Evolutionary conservation across 2,113 vertebrate species (phyloP).

Genomic region (Piaya cayana): DNA sequence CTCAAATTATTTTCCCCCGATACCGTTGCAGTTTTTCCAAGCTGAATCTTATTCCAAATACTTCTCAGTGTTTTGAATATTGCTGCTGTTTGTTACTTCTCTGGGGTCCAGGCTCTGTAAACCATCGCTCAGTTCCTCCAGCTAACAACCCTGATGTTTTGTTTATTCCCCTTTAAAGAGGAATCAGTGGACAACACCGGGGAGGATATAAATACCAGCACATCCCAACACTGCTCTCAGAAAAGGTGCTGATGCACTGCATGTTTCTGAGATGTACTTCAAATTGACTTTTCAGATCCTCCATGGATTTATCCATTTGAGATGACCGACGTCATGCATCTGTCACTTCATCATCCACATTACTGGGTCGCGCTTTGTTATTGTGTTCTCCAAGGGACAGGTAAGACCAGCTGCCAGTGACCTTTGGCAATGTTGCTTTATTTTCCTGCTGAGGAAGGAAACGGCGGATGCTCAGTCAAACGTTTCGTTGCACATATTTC

Average conservation of each 20-base stretch:
- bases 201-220: conserved; percentile 24
- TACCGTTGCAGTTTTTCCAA: not conserved
- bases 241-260: not conserved
- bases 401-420: not conserved
- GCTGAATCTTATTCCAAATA: not conserved
- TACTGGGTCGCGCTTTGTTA: not conserved
- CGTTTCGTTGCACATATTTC: not conserved
- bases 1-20: not conserved
- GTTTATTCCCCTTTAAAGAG: not conserved
- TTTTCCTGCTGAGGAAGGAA: not conserved
- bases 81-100: not conserved
- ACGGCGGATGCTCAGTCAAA: not conserved
- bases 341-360: not conserved
- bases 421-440: not conserved
- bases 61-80: not conserved
- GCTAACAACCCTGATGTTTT: not conserved
- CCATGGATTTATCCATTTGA: conserved; percentile 10
- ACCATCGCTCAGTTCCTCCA: not conserved
- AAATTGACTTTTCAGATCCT: not conserved
- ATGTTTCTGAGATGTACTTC: not conserved
- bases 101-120: not conserved
- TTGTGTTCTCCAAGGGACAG: not conserved
- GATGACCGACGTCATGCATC: not conserved
- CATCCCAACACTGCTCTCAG: not conserved
- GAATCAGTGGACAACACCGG: not conserved